Conservation (phyloP, 64 coral and sea anemone species). For the Trachythela sp. region DNA sequence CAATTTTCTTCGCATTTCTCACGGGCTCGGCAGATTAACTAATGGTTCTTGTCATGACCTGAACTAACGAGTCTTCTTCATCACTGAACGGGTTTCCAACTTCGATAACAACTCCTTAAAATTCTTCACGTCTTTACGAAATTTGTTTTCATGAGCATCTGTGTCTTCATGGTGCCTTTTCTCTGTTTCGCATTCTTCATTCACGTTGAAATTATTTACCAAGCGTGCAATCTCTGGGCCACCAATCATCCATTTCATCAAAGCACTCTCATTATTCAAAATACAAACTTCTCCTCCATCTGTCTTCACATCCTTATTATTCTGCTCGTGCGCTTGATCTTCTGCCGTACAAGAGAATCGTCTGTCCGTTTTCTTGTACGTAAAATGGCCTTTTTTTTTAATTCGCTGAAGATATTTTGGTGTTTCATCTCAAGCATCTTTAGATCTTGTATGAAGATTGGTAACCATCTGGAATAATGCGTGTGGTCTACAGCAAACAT, state of each 20-base stretch:
- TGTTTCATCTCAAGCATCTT: conserved; percentile 39
- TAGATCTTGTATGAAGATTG: conserved; percentile 44
- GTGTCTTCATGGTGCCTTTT: conserved; percentile 42
- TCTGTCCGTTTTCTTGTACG: conserved; percentile 18
- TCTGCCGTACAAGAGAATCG: conserved; percentile 42
- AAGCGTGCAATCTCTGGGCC: conserved; percentile 22
- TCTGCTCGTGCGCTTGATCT: conserved; percentile 50
- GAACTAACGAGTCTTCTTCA: background rate
- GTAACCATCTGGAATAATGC: conserved; percentile 35
- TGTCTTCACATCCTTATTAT: conserved; percentile 35
- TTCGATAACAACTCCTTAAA: background rate
- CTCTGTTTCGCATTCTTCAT: background rate
- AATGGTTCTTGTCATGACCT: background rate
- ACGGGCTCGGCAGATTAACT: background rate
- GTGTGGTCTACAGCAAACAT: conserved; percentile 45
- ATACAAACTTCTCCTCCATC: conserved; percentile 36
- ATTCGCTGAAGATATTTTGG: background rate
- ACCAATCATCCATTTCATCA: conserved; percentile 53
- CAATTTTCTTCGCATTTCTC: background rate
- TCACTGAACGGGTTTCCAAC: background rate
- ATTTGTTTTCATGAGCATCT: conserved; percentile 2
- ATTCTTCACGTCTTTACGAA: background rate
- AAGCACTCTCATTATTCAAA: background rate
- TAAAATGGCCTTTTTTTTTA: conserved; percentile 25
- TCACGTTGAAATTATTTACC: conserved; percentile 1